Base-by-base conservation (phyloP, 2,888 invertebrate species). In the Idaea biselata region DNA sequence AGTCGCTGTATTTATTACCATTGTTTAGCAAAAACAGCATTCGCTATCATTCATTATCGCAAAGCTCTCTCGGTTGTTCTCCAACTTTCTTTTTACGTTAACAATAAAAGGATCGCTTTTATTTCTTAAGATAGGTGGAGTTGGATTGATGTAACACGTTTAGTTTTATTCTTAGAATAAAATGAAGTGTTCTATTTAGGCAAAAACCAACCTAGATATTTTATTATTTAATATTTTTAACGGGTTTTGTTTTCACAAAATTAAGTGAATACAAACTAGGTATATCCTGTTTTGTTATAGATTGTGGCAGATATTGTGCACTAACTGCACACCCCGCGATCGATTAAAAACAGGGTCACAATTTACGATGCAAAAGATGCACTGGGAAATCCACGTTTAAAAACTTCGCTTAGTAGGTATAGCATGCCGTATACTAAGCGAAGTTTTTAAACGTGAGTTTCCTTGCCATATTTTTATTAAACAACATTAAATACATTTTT, bases 1-100 rank as follows among this genome's bases (percentile, higher is more conserved):
- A 86, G 85, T 89, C 88, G 76, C 89, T 89, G 91, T 91, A 91
- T 91, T 88, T 89, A 91, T 91, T 91, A 91, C 89, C 91, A 91
- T 91, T 90, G 86, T 90, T 91, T 91, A 91, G 89, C 75, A 81
- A 83, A 88, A 88, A 81, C 84, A 86, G 87, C 86, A 84, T 85
- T 83, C 84, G 81, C 79, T 84, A 86, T 88, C 89, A 86, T 91
- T 89, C 87, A 88, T 91, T 91, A 91, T 82, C 81, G 75, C 70
- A 79, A 68, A 73, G 76, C 72, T 71, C 67, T 67, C 70, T 69
- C 71, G 70, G 69, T 73, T 76, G 78, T 82, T 82, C 85, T 79
- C 79, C 78, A 73, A 66, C 68, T 67, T 68, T 67, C 72, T 68
- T 68, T 68, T 68, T 70, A 60, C 64, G 67, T 67, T 66, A 63